Evolutionary conservation across 2,113 vertebrate species (phyloP).

Genomic region (Dolichallabes microphthalmus): DNA sequence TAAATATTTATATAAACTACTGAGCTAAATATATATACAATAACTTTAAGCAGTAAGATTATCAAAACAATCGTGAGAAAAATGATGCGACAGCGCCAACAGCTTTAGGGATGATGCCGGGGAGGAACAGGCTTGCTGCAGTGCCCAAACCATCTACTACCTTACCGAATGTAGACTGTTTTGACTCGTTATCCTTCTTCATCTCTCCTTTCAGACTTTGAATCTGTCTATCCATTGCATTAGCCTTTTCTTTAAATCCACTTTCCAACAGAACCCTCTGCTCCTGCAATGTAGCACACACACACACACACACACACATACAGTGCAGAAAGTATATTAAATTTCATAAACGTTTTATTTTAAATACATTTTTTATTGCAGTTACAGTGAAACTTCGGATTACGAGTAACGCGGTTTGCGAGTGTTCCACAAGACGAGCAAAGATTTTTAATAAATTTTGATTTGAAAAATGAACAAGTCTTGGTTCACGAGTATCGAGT

Average conservation of each 20-base stretch:
- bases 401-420: too few species aligned
- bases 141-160: conserved; percentile 22
- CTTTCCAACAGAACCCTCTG: conserved; percentile 27
- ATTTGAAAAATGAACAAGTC: too few species aligned
- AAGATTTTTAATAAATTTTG: too few species aligned
- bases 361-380: too few species aligned
- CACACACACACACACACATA: neutral
- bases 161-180: neutral
- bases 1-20: too few species aligned
- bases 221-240: conserved; percentile 34
- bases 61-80: neutral
- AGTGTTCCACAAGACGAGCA: too few species aligned
- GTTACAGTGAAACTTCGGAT: too few species aligned
- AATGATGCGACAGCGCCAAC: neutral
- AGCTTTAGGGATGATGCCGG: conserved; percentile 34
- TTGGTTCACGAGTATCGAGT: too few species aligned
- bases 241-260: conserved; percentile 37
- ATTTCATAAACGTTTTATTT: too few species aligned
- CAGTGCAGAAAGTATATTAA: too few species aligned
- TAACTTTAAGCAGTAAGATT: neutral
- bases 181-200: neutral
- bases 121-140: conserved; percentile 6
- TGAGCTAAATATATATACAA: too few species aligned
- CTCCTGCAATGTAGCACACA: conserved; percentile 40
- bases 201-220: conserved; percentile 23